Percentiles rank a stretch among this genome's conserved stretches.
These are phyloP conservation scores for Calosoma granatense DNA, from an alignment of 1,140 invertebrate genomes.

Conservation along the genomic window DNA sequence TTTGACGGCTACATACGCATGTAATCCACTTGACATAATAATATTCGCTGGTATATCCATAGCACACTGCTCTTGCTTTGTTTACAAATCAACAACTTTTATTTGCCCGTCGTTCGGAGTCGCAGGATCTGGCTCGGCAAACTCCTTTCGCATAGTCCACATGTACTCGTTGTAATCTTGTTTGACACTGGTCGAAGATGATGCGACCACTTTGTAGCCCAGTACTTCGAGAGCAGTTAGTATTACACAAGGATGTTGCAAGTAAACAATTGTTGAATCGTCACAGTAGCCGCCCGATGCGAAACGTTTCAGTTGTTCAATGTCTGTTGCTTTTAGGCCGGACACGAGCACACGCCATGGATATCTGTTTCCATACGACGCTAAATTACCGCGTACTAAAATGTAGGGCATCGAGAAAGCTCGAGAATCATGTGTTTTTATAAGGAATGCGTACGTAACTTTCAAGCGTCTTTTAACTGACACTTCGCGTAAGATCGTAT, in stretches of 20 bases:
- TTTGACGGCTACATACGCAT: constrained; percentile 63
- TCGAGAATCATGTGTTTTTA: constrained; percentile 3
- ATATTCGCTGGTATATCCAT: constrained; percentile 33
- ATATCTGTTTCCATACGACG: constrained; percentile 71
- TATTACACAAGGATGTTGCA: constrained; percentile 77
- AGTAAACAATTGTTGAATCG: constrained; percentile 68
- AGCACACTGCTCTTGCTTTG: constrained; percentile 19
- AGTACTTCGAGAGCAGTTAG: constrained; percentile 75
- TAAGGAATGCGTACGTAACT: background rate
- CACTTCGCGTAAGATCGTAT: no score
- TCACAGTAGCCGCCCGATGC: constrained; percentile 71
- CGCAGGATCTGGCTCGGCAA: constrained; percentile 64
- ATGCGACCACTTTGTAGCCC: constrained; percentile 76
- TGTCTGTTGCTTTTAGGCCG: constrained; percentile 71
- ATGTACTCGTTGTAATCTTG: constrained; percentile 82
- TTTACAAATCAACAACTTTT: constrained; percentile 35
- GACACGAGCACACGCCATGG: constrained; percentile 76
- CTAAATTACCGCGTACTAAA: constrained; percentile 74
- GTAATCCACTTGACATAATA: constrained; percentile 39
- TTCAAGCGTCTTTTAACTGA: constrained; percentile 4
- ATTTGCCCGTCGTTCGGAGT: constrained; percentile 42
- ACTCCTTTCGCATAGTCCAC: constrained; percentile 87
- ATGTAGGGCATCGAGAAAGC: constrained; percentile 83
- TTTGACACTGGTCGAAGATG: constrained; percentile 71
- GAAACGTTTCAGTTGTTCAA: constrained; percentile 68